Conservation (phyloP, 2,888 invertebrate species). For the Netelia melanura region DNA sequence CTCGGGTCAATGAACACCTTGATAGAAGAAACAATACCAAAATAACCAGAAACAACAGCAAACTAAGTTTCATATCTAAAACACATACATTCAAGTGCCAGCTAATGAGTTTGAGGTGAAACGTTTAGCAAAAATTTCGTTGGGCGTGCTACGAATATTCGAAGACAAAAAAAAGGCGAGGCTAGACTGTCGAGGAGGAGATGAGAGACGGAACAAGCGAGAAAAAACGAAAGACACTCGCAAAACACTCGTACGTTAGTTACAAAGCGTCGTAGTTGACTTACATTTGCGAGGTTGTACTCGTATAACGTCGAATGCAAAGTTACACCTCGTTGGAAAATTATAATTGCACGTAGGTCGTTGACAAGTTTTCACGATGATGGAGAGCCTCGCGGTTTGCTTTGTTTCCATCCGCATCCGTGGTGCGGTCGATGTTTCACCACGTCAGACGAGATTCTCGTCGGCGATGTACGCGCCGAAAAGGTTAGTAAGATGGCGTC, state of each 20-base stretch:
- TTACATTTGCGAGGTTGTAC: constrained; percentile 37
- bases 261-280: constrained; percentile 35
- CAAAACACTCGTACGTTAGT: constrained; percentile 10
- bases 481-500: constrained; percentile 85
- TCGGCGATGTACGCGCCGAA: constrained; percentile 77
- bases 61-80: too few species aligned
- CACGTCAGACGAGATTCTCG: constrained; percentile 28
- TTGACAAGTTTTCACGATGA: not conserved
- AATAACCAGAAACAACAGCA: too few species aligned
- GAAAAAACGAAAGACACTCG: constrained; percentile 16
- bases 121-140: too few species aligned
- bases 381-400: not conserved
- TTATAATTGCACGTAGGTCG: not conserved
- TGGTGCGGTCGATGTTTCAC: not conserved
- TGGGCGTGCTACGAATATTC: too few species aligned
- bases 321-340: not conserved
- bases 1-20: too few species aligned
- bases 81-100: too few species aligned
- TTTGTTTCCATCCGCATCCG: not conserved
- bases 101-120: too few species aligned
- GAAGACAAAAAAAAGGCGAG: not conserved
- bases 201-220: constrained; percentile 1
- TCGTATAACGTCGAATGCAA: constrained; percentile 17
- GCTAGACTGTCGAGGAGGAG: not conserved
- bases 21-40: too few species aligned